phyloP scores from a whole-genome alignment of 2,797 vertebrate species.

The Chloroceryle inda region DNA sequence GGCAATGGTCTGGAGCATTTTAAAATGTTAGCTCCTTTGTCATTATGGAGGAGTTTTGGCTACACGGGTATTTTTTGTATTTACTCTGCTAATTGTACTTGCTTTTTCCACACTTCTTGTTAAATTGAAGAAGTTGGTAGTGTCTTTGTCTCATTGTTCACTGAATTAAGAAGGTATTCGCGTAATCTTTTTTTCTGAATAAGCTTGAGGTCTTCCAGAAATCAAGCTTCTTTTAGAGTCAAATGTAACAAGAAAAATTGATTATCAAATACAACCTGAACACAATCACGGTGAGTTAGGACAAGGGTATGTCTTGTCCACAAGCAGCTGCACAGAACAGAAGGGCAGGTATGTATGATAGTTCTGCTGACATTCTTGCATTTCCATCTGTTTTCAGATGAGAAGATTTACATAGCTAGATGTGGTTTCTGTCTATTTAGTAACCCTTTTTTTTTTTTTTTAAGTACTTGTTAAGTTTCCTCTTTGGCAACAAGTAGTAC shows the following conservation, averaged over 20 bases:
- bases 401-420: not conserved
- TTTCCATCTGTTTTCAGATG: not conserved
- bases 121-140: not conserved
- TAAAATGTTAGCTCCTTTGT: not conserved
- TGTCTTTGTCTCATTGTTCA: not conserved
- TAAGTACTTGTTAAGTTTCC: not conserved
- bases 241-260: not conserved
- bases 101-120: not conserved
- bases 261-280: not conserved
- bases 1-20: not conserved
- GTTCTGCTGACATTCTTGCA: not conserved
- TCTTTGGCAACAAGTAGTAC: not conserved
- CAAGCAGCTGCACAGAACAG: not conserved
- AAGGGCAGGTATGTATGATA: not conserved
- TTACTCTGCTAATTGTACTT: not conserved
- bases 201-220: not conserved
- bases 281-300: not conserved
- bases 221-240: not conserved
- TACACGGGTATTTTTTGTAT: not conserved
- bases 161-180: not conserved
- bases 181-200: not conserved
- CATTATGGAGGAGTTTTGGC: not conserved
- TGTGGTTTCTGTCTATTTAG: not conserved
- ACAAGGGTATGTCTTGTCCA: not conserved
- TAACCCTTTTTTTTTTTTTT: not conserved